phyloP scores from a whole-genome alignment of 2,888 invertebrate genomes.

The Carpatolechia fugitivella region DNA sequence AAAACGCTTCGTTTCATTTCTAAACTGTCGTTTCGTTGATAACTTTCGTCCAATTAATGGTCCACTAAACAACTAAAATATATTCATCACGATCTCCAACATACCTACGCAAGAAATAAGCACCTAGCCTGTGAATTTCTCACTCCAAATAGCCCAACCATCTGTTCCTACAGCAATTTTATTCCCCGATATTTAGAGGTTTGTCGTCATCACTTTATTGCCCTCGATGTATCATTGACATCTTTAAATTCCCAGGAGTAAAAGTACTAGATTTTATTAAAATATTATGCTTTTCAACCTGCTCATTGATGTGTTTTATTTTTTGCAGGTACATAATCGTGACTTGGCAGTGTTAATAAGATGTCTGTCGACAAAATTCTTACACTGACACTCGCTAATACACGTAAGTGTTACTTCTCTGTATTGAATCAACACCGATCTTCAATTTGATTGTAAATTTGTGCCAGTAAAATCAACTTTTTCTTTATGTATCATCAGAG shows the following conservation, averaged over 20 bases:
- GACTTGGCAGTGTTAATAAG: constrained; percentile 39
- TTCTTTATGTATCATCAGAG: neutral
- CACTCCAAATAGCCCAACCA: constrained; percentile 35
- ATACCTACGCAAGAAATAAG: constrained; percentile 44
- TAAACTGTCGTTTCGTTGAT: too few relatives aligned
- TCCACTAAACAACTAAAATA: too few relatives aligned
- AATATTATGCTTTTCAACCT: neutral
- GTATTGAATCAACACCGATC: constrained; percentile 29
- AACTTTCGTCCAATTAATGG: too few relatives aligned
- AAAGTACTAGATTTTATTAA: neutral
- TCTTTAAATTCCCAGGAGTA: constrained; percentile 9
- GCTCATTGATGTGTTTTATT: constrained; percentile 31
- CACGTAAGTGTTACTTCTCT: constrained; percentile 41
- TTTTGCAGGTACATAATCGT: constrained; percentile 51
- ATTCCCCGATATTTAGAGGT: constrained; percentile 24
- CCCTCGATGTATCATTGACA: constrained; percentile 14
- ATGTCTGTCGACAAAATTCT: constrained; percentile 35
- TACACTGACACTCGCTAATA: constrained; percentile 31
- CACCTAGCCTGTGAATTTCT: constrained; percentile 26
- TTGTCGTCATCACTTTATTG: constrained; percentile 30
- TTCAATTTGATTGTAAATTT: constrained; percentile 29
- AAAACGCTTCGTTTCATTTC: too few relatives aligned
- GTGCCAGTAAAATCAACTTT: constrained; percentile 10
- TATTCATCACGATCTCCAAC: too few relatives aligned
- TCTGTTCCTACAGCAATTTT: constrained; percentile 43